A percentile compares a stretch with the other conserved stretches of the same genome.
These are phyloP conservation scores for Oxyruncus cristatus DNA, from an alignment of 2,113 vertebrate species.

Conservation along the genomic window DNA sequence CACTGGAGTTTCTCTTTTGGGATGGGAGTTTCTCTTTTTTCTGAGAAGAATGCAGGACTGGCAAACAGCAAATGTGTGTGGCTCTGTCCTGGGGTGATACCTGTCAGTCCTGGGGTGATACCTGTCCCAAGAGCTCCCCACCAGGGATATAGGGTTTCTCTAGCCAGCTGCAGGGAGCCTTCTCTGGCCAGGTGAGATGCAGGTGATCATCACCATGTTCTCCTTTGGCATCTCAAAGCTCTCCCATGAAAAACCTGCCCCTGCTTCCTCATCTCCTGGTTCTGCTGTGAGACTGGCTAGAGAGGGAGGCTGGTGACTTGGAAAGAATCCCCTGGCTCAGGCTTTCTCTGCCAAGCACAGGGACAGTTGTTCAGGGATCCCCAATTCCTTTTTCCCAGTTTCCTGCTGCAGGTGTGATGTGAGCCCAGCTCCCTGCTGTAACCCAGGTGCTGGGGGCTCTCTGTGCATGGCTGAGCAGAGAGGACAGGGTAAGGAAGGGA, in stretches of 20 bases:
- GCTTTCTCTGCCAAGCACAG: fast-evolving
- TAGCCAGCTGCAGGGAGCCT: background rate
- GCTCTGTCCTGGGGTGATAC: background rate
- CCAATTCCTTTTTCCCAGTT: fast-evolving
- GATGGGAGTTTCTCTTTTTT: background rate
- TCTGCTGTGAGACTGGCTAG: background rate
- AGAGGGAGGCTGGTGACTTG: background rate
- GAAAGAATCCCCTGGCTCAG: background rate
- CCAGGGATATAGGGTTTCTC: background rate
- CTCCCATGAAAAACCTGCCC: background rate
- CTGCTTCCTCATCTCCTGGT: background rate
- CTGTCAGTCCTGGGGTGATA: background rate
- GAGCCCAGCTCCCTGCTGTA: background rate
- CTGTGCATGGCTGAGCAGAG: background rate
- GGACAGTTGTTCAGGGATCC: background rate
- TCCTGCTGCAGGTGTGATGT: background rate
- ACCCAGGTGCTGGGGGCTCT: background rate
- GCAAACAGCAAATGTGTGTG: background rate
- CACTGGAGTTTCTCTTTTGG: background rate
- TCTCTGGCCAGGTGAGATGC: background rate
- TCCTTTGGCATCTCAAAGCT: background rate
- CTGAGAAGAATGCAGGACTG: background rate
- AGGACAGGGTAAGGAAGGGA: background rate
- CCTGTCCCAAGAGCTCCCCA: background rate
- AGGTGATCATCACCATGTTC: background rate